Percentiles rank a stretch among this genome's conserved stretches.
phyloP scores from a whole-genome alignment of 2,113 vertebrate species.

The Prunella fulvescens region DNA sequence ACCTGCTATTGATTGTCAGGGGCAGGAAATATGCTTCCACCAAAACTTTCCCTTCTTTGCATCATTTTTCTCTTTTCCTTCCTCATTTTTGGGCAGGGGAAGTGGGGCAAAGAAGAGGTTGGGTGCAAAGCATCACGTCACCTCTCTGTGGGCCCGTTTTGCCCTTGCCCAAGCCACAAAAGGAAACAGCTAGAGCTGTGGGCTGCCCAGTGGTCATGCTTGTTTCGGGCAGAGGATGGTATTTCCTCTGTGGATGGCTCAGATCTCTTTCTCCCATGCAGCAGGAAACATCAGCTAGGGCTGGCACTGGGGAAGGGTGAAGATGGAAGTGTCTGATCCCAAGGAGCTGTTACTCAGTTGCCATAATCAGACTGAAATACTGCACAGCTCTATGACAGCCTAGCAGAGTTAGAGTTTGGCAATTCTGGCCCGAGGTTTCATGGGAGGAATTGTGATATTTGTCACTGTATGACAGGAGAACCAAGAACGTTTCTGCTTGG shows the following conservation, averaged over 20 bases:
- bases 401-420: neutral
- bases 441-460: neutral
- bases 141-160: neutral
- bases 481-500: neutral
- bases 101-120: neutral
- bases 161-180: neutral
- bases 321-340: neutral
- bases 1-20: neutral
- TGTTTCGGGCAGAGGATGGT: constrained; percentile 28
- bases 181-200: constrained; percentile 41
- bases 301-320: neutral
- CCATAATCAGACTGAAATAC: neutral
- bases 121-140: neutral
- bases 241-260: constrained; percentile 40
- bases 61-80: neutral
- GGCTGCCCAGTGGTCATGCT: constrained; percentile 34
- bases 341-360: neutral
- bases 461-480: neutral
- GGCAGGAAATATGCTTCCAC: neutral
- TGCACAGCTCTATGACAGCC: neutral
- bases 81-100: neutral
- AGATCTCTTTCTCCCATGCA: neutral
- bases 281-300: neutral
- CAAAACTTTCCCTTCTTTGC: neutral
- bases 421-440: neutral